Evolutionary conservation across 2,113 vertebrate species (phyloP).

Genomic region (Pholis gunnellus): DNA sequence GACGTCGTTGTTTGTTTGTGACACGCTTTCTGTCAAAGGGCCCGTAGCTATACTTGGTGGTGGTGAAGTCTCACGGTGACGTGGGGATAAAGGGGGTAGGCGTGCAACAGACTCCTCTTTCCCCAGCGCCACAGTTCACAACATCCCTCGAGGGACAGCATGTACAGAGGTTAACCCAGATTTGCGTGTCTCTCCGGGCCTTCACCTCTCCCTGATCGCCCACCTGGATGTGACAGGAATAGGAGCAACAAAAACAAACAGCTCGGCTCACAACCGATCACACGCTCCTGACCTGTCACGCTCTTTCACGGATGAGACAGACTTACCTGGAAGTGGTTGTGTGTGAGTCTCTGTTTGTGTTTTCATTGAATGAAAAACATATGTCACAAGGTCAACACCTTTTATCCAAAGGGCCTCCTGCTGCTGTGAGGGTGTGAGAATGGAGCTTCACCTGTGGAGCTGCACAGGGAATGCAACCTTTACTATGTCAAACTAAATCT

Average conservation of each 20-base stretch:
- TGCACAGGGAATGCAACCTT: background rate
- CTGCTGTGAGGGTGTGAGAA: background rate
- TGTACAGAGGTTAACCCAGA: slow-evolving; percentile 78
- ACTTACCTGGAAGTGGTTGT: slow-evolving; percentile 68
- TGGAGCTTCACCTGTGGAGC: slow-evolving; percentile 47
- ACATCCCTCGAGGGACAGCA: slow-evolving; percentile 69
- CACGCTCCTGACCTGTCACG: background rate
- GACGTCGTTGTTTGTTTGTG: background rate
- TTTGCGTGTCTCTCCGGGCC: slow-evolving; percentile 64
- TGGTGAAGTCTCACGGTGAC: slow-evolving; percentile 10
- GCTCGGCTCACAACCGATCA: slow-evolving; percentile 36
- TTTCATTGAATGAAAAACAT: slow-evolving; percentile 29
- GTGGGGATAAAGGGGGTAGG: slow-evolving; percentile 10
- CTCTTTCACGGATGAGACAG: slow-evolving; percentile 35
- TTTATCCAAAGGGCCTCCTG: background rate
- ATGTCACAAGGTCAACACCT: slow-evolving; percentile 57
- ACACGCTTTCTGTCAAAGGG: background rate
- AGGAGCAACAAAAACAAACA: slow-evolving; percentile 26
- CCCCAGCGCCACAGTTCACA: slow-evolving; percentile 24
- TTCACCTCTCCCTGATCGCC: slow-evolving; percentile 50
- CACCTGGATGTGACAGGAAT: slow-evolving; percentile 79
- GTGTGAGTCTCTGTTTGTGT: background rate
- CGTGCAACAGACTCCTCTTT: slow-evolving; percentile 35
- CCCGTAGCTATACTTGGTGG: background rate
- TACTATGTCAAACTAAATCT: background rate